Conservation (phyloP, 2,113 vertebrate genomes). For the Podilymbus podiceps region DNA sequence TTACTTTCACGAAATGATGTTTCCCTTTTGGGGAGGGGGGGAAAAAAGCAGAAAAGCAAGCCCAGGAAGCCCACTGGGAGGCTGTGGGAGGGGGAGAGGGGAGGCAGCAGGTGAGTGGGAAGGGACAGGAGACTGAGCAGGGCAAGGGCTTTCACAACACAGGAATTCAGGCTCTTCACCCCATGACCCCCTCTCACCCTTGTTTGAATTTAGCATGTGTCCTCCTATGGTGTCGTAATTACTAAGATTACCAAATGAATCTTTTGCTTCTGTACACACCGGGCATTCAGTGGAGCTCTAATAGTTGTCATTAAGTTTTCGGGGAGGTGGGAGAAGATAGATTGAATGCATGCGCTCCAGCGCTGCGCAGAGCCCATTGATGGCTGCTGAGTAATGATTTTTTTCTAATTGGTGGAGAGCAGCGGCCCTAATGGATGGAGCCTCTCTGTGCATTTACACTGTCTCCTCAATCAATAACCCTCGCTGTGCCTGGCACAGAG, state of each 20-base stretch:
- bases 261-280: conserved; percentile 80
- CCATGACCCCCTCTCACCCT: not conserved
- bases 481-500: conserved; percentile 72
- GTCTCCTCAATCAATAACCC: conserved; percentile 84
- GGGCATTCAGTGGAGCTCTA: conserved; percentile 80
- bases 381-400: conserved; percentile 85
- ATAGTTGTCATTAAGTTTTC: conserved; percentile 85
- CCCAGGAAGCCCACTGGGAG: not conserved
- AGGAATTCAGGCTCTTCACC: conserved; percentile 39
- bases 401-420: conserved; percentile 85
- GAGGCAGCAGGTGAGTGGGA: conserved; percentile 4
- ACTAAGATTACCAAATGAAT: conserved; percentile 80
- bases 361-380: conserved; percentile 75
- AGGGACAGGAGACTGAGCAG: not conserved
- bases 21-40: not conserved
- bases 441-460: conserved; percentile 77
- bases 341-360: conserved; percentile 76
- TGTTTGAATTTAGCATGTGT: conserved; percentile 66
- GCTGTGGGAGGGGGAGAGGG: not conserved
- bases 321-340: conserved; percentile 69
- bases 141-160: not conserved
- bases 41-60: accelerated
- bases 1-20: not conserved
- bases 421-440: conserved; percentile 83
- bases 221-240: conserved; percentile 74